Evolutionary conservation across 2,797 vertebrate species (phyloP), one percentile per base, ranked within the genome.

Genomic region (Mus caroli): DNA sequence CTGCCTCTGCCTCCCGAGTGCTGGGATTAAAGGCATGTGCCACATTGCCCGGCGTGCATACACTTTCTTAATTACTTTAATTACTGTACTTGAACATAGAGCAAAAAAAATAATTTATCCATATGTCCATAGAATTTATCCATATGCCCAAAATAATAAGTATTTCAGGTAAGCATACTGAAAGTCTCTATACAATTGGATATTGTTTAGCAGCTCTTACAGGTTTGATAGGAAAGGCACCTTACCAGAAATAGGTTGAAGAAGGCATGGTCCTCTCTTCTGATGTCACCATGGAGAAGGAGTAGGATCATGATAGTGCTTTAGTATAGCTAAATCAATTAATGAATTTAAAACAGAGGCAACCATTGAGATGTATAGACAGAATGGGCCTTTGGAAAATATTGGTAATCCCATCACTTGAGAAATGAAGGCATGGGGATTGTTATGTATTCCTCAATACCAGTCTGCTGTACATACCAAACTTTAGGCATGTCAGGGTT

Each of bases 291-390:
- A 34, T 85, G 31, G 43, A 52, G 26, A 85, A 46, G 11, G 17
- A n/a, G 50, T n/a, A 12, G 17, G 12, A 50, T 50, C 43, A 14
- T 7, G 12, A 50, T 12, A 24, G 31, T 40, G 1, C 11, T 50
- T 52, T 31, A 67, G 0, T n/a, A 67, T 50, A 34, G 15, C 3
- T 28, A 34, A 67, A 67, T 85, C 11, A 62, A 34, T 84, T 64
- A 46, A 67, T 85, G 10, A 24, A 10, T 67, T 67, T 20, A 85
- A 62, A 67, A n/a, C 3, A 9, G 6, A 50, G 13, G 6, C 1
- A 19, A 0, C 1, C 34, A 50, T n/a, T 34, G 31, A 85, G 60
- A 6, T 34, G 3, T 13, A n/a, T 22, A 50, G 0, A 5, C 2
- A 3, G 34, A 50, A 11, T 67, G 31, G 10, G 19, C 0, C 34